phyloP scores from a whole-genome alignment of 2,113 vertebrate species.

The Ploceus nigricollis region DNA sequence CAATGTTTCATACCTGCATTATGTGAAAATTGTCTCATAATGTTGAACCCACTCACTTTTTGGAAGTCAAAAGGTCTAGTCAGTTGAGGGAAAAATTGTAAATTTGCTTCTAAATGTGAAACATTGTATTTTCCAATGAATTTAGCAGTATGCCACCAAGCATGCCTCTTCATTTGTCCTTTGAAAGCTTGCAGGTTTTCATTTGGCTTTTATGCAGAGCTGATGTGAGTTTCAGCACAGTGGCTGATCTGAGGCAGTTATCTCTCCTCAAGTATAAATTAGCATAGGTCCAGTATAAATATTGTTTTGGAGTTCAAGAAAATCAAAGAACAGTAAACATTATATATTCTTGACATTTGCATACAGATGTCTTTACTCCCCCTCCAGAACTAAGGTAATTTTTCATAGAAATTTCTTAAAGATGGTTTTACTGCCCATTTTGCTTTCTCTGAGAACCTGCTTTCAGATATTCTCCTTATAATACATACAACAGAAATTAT shows the following conservation, averaged over 20 bases:
- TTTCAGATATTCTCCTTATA: background rate
- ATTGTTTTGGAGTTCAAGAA: background rate
- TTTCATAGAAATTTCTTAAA: background rate
- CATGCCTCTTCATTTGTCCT: background rate
- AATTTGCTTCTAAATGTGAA: background rate
- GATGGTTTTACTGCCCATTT: background rate
- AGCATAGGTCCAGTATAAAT: background rate
- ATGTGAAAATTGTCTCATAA: background rate
- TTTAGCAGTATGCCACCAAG: background rate
- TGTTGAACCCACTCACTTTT: background rate
- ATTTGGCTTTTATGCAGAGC: background rate
- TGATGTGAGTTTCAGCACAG: background rate
- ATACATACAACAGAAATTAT: background rate
- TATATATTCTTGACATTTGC: background rate
- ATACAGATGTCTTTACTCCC: background rate
- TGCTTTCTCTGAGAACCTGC: background rate
- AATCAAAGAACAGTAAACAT: background rate
- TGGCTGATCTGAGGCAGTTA: background rate
- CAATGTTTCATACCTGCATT: background rate
- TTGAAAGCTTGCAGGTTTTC: background rate
- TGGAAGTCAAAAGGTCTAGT: background rate
- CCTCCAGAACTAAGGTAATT: background rate
- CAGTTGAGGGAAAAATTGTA: background rate
- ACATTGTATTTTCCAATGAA: background rate
- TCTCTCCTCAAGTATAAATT: background rate